Evolutionary conservation across 2,113 vertebrate genomes (phyloP).

Genomic region (Morone chrysops): DNA sequence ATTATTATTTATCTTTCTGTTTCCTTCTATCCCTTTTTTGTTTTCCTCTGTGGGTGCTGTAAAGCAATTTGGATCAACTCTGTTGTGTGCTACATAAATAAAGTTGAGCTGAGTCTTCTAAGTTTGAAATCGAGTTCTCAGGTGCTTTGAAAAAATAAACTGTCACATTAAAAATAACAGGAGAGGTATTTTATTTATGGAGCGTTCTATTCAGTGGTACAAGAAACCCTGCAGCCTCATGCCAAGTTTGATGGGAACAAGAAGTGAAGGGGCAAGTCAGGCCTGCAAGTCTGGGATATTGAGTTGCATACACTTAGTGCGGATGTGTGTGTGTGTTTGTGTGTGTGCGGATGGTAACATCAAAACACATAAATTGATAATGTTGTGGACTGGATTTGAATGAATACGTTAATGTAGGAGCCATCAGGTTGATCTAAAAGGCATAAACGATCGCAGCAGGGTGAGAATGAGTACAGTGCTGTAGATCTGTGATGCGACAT

Average conservation of each 20-base stretch:
- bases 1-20: too few relatives aligned
- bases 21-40: too few relatives aligned
- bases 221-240: slow-evolving; percentile 38
- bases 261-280: slow-evolving; percentile 52
- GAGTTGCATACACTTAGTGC: slow-evolving; percentile 13
- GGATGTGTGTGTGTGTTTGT: slow-evolving; percentile 24
- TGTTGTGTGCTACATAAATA: too few relatives aligned
- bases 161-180: slow-evolving; percentile 36
- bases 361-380: slow-evolving; percentile 52
- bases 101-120: not conserved
- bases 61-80: too few relatives aligned
- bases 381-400: slow-evolving; percentile 35
- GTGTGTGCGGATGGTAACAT: slow-evolving; percentile 14
- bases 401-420: slow-evolving; percentile 17
- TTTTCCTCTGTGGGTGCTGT: too few relatives aligned
- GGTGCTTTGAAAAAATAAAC: not conserved
- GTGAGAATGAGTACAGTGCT: slow-evolving; percentile 27
- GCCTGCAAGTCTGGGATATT: slow-evolving; percentile 12
- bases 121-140: not conserved
- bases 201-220: slow-evolving; percentile 22
- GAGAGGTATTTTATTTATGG: slow-evolving; percentile 38
- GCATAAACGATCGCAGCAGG: slow-evolving; percentile 20
- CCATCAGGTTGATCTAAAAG: slow-evolving; percentile 34
- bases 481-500: slow-evolving; percentile 44
- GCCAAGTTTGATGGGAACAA: slow-evolving; percentile 52